Conservation (phyloP, 2,888 invertebrate genomes). For the Halictus quadricinctus region DNA sequence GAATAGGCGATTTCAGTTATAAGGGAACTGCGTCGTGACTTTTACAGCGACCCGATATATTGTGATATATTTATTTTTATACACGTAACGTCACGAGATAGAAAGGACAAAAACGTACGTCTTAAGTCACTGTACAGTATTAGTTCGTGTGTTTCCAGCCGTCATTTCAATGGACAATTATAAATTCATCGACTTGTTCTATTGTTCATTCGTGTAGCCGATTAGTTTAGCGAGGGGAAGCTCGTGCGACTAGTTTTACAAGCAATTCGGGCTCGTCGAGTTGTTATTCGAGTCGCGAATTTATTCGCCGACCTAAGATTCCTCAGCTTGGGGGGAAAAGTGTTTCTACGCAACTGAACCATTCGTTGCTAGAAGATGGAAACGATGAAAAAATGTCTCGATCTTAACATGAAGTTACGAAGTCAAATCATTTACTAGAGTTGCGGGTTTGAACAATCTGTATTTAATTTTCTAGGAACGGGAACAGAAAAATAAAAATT, state of each 20-base stretch:
- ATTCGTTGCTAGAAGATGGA: background rate
- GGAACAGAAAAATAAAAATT: background rate
- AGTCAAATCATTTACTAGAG: background rate
- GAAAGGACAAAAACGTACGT: background rate
- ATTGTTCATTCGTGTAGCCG: conserved; percentile 7
- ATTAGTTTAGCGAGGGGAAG: conserved; percentile 4
- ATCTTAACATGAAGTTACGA: background rate
- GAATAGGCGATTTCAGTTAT: conserved; percentile 8
- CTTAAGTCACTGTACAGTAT: conserved; percentile 18
- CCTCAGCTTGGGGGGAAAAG: background rate
- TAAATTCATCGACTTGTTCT: conserved; percentile 14
- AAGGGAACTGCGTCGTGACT: conserved; percentile 14
- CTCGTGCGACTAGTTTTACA: conserved; percentile 6
- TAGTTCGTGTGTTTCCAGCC: conserved; percentile 12
- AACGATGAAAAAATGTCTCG: background rate
- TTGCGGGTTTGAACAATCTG: background rate
- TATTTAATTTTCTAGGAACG: background rate
- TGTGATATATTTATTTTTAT: conserved; percentile 20
- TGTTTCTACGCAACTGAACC: background rate
- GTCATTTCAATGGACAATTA: conserved; percentile 10
- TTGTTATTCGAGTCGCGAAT: background rate
- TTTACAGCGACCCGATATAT: conserved; percentile 12
- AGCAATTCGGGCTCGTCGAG: background rate
- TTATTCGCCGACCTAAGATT: background rate
- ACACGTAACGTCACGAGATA: conserved; percentile 17